These are phyloP conservation scores for Ondatra zibethicus DNA, from an alignment of 2,113 vertebrate species.

Conservation along the genomic window DNA sequence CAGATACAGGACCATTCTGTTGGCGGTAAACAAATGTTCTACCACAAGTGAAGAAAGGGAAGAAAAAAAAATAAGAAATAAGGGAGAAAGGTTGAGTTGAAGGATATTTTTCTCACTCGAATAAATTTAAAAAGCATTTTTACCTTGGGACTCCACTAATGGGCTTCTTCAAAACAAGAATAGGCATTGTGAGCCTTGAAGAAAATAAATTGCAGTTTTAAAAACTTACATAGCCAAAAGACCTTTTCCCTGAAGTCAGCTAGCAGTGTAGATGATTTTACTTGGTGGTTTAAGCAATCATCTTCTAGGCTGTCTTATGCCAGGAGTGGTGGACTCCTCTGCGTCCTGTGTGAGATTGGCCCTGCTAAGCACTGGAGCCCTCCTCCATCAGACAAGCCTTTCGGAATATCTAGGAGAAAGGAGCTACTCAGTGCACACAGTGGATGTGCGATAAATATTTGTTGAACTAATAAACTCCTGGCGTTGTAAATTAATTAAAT, in stretches of 20 bases:
- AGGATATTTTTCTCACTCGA: not conserved
- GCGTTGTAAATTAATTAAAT: not conserved
- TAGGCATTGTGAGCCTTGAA: not conserved
- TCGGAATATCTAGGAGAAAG: not conserved
- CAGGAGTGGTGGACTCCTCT: not conserved
- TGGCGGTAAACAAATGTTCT: not conserved
- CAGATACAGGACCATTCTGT: not conserved
- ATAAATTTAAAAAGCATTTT: not conserved
- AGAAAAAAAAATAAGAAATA: too few species aligned
- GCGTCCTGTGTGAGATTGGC: not conserved
- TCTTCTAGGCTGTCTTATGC: not conserved
- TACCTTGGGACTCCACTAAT: not conserved
- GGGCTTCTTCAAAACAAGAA: not conserved
- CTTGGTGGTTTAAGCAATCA: not conserved
- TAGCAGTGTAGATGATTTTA: not conserved
- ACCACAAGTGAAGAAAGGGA: not conserved
- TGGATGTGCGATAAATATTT: not conserved
- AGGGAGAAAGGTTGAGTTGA: not conserved
- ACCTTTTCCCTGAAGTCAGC: not conserved
- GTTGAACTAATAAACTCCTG: not conserved
- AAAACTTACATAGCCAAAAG: not conserved
- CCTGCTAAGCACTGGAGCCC: not conserved
- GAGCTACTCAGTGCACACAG: not conserved
- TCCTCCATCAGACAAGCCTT: not conserved
- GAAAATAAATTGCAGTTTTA: not conserved